Evolutionary conservation across 2,113 vertebrate genomes (phyloP).

Genomic region (Tachysurus fulvidraco): DNA sequence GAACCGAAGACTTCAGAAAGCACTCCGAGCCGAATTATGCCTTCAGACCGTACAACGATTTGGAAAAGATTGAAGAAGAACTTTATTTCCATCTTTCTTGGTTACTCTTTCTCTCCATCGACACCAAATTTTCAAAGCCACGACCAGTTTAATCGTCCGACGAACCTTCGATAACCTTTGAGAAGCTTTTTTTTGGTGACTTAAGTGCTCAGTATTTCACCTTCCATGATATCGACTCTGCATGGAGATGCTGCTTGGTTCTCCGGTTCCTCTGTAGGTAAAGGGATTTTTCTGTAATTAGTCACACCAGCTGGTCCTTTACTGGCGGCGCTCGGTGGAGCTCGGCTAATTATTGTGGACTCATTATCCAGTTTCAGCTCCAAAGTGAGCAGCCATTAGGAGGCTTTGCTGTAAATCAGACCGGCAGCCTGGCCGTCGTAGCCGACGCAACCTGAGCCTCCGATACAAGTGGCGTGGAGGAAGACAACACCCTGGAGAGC

Average conservation of each 20-base stretch:
- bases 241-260: slow-evolving; percentile 17
- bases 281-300: slow-evolving; percentile 55
- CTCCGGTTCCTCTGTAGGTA: slow-evolving; percentile 49
- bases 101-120: not conserved
- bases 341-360: slow-evolving; percentile 60
- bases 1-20: not conserved
- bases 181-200: not conserved
- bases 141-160: not conserved
- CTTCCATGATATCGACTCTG: slow-evolving; percentile 24
- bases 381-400: slow-evolving; percentile 49
- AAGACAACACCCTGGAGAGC: slow-evolving; percentile 25
- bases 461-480: not conserved
- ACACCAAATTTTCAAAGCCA: not conserved
- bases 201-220: slow-evolving; percentile 10
- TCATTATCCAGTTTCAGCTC: slow-evolving; percentile 57
- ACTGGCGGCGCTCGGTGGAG: slow-evolving; percentile 53
- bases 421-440: slow-evolving; percentile 13
- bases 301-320: slow-evolving; percentile 61
- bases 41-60: not conserved
- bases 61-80: not conserved
- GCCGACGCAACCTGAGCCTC: slow-evolving; percentile 7
- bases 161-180: not conserved
- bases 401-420: slow-evolving; percentile 53
- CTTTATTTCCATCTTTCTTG: not conserved
- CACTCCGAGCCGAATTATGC: not conserved